Conservation (phyloP, 1,140 invertebrate genomes). For the Microvelia longipes region DNA sequence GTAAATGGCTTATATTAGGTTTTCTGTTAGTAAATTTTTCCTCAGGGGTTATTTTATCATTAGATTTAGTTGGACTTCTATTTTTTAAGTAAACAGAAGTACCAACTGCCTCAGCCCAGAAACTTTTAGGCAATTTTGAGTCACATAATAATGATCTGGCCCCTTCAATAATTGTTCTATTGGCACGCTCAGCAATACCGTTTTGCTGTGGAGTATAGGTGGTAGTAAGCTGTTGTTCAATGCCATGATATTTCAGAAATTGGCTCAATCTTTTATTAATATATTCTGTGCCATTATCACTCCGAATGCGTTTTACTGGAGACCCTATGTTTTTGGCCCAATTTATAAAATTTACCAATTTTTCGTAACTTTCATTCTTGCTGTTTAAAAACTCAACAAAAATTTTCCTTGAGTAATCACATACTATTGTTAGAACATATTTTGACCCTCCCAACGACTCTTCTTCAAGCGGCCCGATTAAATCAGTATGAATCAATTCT, state of each 20-base stretch:
- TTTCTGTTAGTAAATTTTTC: too few relatives aligned
- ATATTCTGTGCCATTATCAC: conserved; percentile 33
- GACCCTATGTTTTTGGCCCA: not conserved
- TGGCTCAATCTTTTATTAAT: not conserved
- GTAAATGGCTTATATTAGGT: too few relatives aligned
- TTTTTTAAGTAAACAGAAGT: conserved; percentile 29
- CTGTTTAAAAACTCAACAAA: not conserved
- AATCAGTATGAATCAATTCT: not conserved
- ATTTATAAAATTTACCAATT: not conserved
- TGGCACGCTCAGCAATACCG: conserved; percentile 31
- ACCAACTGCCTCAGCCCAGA: conserved; percentile 31
- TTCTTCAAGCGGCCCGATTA: not conserved
- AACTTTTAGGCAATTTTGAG: conserved; percentile 23
- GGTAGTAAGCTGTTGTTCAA: conserved; percentile 28
- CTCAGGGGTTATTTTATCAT: not conserved
- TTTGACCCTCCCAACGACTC: not conserved
- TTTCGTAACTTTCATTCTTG: not conserved
- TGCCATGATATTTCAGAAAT: conserved; percentile 21
- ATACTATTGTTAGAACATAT: not conserved
- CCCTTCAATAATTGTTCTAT: conserved; percentile 24
- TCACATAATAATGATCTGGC: conserved; percentile 23
- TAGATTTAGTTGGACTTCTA: conserved; percentile 17
- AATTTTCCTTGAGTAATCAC: not conserved
- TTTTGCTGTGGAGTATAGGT: conserved; percentile 35
- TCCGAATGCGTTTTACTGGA: conserved; percentile 20